Evolutionary conservation across 2,113 vertebrate genomes (phyloP).

Genomic region (Hipposideros armiger): DNA sequence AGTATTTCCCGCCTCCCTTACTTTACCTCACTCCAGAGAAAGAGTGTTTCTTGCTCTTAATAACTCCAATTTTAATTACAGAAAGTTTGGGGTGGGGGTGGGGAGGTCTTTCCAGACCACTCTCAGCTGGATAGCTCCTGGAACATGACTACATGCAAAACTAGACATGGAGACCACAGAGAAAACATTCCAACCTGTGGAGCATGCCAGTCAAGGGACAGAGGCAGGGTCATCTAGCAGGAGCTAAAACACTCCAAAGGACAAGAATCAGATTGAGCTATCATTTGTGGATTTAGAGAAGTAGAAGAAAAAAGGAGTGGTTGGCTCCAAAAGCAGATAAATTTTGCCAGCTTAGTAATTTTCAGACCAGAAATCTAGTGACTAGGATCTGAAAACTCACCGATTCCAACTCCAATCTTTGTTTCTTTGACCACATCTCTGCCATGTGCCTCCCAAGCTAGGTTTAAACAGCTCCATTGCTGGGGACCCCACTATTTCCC

Average conservation of each 20-base stretch:
- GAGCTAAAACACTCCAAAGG: constrained; percentile 36
- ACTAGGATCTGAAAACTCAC: background rate
- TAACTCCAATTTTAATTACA: background rate
- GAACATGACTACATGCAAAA: background rate
- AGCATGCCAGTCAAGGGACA: background rate
- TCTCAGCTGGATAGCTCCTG: background rate
- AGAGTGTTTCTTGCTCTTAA: background rate
- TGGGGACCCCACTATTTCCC: background rate
- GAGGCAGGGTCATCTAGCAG: background rate
- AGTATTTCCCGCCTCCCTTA: background rate
- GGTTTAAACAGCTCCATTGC: background rate
- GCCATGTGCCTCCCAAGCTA: background rate
- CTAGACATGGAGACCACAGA: background rate
- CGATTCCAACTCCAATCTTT: background rate
- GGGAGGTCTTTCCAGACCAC: background rate
- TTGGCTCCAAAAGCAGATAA: background rate
- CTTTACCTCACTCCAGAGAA: background rate
- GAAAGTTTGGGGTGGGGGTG: background rate
- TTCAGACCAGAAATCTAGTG: background rate
- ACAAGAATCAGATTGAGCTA: constrained; percentile 17
- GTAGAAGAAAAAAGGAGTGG: background rate
- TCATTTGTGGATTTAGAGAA: constrained; percentile 7
- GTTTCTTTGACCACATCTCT: background rate
- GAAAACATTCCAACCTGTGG: background rate
- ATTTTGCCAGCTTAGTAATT: background rate